A percentile compares a stretch with the other conserved stretches of the same genome.
Conservation (phyloP, 2,113 vertebrate species). For the Bos javanicus region DNA sequence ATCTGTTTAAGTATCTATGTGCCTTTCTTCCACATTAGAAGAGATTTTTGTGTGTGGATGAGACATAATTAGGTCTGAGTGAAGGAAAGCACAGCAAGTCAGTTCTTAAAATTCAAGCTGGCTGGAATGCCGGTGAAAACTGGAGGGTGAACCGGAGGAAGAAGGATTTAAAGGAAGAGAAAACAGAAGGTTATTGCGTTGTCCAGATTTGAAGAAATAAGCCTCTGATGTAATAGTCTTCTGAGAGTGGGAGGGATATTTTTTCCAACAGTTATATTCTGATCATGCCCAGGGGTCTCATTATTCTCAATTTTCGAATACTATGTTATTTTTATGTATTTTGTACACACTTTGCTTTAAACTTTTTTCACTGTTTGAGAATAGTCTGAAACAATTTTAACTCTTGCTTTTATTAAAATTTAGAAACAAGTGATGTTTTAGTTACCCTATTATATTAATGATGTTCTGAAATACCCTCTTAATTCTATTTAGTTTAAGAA, state of each 20-base stretch:
- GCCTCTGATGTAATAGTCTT: background rate
- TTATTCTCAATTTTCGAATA: slow-evolving; percentile 8
- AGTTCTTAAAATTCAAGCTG: background rate
- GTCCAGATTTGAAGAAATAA: background rate
- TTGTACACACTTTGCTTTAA: background rate
- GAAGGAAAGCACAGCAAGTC: background rate
- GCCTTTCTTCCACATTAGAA: background rate
- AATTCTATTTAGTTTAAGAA: slow-evolving; percentile 29
- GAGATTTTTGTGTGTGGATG: background rate
- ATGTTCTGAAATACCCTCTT: slow-evolving; percentile 1
- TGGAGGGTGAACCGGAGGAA: background rate
- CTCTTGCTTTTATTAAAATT: slow-evolving; percentile 23
- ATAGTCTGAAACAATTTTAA: slow-evolving; percentile 13
- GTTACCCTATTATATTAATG: background rate
- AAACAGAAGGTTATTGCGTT: background rate
- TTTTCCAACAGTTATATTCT: background rate
- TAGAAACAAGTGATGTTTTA: background rate
- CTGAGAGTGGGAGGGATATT: background rate
- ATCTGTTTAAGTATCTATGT: background rate
- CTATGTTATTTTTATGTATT: background rate
- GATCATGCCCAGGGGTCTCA: background rate
- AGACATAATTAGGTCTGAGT: background rate
- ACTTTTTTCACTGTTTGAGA: background rate
- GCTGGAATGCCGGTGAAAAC: background rate
- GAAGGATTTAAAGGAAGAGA: background rate